phyloP scores from a whole-genome alignment of 2,888 invertebrate genomes.

The Conus canariensis region DNA sequence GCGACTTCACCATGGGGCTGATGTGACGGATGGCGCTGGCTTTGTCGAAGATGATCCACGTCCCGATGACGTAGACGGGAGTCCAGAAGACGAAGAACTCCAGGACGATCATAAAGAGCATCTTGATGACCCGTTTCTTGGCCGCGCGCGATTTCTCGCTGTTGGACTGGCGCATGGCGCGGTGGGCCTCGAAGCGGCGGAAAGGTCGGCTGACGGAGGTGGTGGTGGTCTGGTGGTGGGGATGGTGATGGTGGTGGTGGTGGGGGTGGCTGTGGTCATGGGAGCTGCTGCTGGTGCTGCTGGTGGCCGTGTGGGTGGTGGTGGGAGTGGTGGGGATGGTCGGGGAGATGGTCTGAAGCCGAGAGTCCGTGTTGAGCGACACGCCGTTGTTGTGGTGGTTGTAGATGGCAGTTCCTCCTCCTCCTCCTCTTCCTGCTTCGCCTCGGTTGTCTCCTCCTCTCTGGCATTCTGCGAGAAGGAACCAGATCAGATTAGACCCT shows the following conservation, averaged over 20 bases:
- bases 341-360: not conserved
- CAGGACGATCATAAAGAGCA: conserved; percentile 93
- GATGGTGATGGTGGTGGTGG: not conserved
- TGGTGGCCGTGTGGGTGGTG: not conserved
- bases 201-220: conserved; percentile 26
- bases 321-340: conserved; percentile 19
- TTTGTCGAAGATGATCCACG: conserved; percentile 87
- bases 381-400: conserved; percentile 47
- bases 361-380: conserved; percentile 36
- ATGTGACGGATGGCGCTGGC: conserved; percentile 81
- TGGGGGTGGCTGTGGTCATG: not conserved
- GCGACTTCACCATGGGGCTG: conserved; percentile 81
- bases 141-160: conserved; percentile 84
- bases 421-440: not conserved
- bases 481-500: not conserved
- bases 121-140: conserved; percentile 81
- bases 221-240: not conserved
- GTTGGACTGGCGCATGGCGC: conserved; percentile 67
- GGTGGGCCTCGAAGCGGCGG: conserved; percentile 59
- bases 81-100: conserved; percentile 96
- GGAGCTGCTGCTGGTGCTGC: not conserved
- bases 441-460: not conserved
- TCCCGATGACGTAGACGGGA: conserved; percentile 90
- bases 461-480: conserved; percentile 35
- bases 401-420: conserved; percentile 30